Evolutionary conservation across 2,113 vertebrate species (phyloP), one percentile per base, ranked within the genome.

Genomic region (Rostratula benghalensis): DNA sequence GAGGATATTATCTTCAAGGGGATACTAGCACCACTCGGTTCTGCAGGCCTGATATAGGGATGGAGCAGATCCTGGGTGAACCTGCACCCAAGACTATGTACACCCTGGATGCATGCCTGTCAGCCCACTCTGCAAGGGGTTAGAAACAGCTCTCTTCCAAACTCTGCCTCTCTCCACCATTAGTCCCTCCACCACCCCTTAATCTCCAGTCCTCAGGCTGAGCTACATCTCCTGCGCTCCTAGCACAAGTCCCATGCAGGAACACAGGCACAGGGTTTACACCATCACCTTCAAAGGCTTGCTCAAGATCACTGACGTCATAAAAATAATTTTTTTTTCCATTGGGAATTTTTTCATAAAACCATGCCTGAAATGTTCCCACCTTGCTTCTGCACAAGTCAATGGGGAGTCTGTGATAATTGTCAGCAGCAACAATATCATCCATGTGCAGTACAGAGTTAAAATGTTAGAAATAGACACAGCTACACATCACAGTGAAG

Each of bases 301-400:
- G n/a, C 39, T 65, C 57, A 54, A 68, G 46, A 14, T 81, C 50
- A 81, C 39, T 39, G 39, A 39, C 39, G 39, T 39, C 39, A 39
- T 39, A 39, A 39, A 39, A 39, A 39, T n/a, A n/a, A n/a, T n/a
- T n/a, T n/a, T n/a, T n/a, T n/a, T 61, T 83, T 82, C 74, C 35
- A 0, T 9, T 0, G 0, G 23, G 20, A 22, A 33, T 61, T 80
- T 65, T 64, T 41, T 59, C 48, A n/a, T 39, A 79, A 87, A 79
- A 48, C 7, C 28, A 13, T 80, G 28, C 7, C 43, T 80, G 75
- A 69, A 90, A n/a, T 7, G 9, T 61, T 91, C 54, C n/a, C 43
- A 31, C 33, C 41, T 54, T 81, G 46, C 16, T 77, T 46, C 43
- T 80, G 19, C 37, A 63, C 18, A 67, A 51, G 6, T 37, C 54